Evolutionary conservation across 92 coral and sea anemone genomes (phyloP).

Genomic region (Ricordea florida): DNA sequence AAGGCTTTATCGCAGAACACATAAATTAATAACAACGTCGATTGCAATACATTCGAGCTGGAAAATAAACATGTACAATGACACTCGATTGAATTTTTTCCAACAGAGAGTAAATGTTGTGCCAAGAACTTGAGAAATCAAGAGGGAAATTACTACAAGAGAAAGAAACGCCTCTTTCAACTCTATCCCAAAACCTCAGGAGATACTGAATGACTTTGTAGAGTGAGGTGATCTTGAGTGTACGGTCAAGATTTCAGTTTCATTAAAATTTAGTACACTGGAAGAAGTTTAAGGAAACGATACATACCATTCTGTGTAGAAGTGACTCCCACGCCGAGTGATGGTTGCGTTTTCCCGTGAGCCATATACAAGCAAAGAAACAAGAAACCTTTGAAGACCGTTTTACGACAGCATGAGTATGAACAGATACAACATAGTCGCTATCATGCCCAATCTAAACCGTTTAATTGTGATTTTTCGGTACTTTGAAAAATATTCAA

Average conservation of each 20-base stretch:
- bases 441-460: too few relatives aligned
- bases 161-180: too few relatives aligned
- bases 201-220: too few relatives aligned
- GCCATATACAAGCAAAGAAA: constrained; percentile 5
- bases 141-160: neutral
- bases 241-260: neutral
- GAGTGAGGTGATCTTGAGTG: too few relatives aligned
- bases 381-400: too few relatives aligned
- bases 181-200: too few relatives aligned
- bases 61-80: constrained; percentile 17
- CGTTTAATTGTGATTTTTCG: too few relatives aligned
- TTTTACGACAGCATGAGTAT: too few relatives aligned
- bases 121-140: neutral
- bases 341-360: neutral
- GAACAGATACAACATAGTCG: too few relatives aligned
- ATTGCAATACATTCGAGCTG: neutral
- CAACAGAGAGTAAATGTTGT: constrained; percentile 4
- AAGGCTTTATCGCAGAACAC: neutral
- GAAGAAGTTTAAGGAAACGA: neutral
- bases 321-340: neutral
- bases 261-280: neutral
- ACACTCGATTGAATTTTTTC: constrained; percentile 1
- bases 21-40: constrained; percentile 1
- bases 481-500: too few relatives aligned
- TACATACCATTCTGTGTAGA: constrained; percentile 11